Evolutionary conservation across 2,113 vertebrate species (phyloP).

Genomic region (Noctilio leporinus): DNA sequence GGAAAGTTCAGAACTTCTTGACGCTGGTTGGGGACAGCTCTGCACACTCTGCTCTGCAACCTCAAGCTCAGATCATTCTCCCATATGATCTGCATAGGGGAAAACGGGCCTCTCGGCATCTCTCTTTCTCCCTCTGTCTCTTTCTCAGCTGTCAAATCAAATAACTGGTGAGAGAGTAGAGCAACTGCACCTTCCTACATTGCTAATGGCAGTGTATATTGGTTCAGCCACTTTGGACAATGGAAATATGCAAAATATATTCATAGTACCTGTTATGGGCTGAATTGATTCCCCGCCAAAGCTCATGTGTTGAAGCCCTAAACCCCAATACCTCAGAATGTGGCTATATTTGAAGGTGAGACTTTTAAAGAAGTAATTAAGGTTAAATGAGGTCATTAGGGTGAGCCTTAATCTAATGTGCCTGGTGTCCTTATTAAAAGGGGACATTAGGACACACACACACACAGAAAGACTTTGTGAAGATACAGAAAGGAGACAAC

Average conservation of each 20-base stretch:
- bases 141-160: neutral
- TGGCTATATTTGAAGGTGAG: neutral
- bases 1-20: neutral
- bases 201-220: neutral
- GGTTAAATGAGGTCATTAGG: neutral
- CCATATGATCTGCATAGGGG: neutral
- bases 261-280: neutral
- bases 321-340: neutral
- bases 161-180: neutral
- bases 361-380: neutral
- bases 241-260: neutral
- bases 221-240: neutral
- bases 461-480: neutral
- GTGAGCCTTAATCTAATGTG: neutral
- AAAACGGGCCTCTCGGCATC: neutral
- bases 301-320: neutral
- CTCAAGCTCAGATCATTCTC: too few relatives aligned
- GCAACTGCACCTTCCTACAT: neutral
- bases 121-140: neutral
- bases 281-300: neutral
- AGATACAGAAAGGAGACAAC: neutral
- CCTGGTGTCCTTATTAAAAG: neutral
- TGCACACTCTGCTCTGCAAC: neutral
- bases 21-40: neutral
- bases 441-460: neutral